These are phyloP conservation scores for Limnephilus lunatus DNA, from an alignment of 2,888 invertebrate genomes.

Conservation along the genomic window DNA sequence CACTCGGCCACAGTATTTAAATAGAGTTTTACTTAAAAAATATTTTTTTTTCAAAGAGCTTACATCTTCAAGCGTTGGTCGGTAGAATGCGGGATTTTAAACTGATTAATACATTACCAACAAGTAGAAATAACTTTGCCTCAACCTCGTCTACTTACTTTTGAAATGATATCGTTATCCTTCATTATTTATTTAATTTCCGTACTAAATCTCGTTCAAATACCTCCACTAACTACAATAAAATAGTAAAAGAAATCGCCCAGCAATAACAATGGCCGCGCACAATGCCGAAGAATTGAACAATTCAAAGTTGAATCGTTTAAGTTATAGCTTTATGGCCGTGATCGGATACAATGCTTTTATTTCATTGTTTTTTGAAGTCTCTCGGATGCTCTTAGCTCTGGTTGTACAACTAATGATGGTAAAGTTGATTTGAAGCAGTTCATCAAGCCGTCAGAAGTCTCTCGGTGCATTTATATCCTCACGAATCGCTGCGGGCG, in stretches of 20 bases:
- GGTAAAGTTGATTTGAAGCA: neutral
- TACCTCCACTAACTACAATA: neutral
- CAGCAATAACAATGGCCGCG: neutral
- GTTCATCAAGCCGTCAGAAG: slow-evolving; percentile 4
- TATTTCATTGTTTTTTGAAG: slow-evolving; percentile 25
- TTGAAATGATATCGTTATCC: neutral
- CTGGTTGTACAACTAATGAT: slow-evolving; percentile 17
- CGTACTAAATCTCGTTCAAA: neutral
- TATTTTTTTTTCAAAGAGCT: no score
- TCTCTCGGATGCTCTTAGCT: neutral
- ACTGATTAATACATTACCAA: neutral
- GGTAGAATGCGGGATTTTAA: neutral
- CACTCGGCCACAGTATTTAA: no score
- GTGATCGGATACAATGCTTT: neutral
- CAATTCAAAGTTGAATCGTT: neutral
- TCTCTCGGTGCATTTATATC: neutral
- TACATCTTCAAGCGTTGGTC: no score
- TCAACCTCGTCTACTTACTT: neutral
- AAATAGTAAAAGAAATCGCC: neutral
- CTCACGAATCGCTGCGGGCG: neutral
- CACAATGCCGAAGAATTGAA: neutral
- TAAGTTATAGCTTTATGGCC: slow-evolving; percentile 15
- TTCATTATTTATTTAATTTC: neutral
- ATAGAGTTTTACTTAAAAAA: no score
- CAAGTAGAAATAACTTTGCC: neutral